A percentile compares a stretch with the other conserved stretches of the same genome.
Conservation (phyloP, 1,140 invertebrate genomes). For the Lordiphosa mommai region DNA sequence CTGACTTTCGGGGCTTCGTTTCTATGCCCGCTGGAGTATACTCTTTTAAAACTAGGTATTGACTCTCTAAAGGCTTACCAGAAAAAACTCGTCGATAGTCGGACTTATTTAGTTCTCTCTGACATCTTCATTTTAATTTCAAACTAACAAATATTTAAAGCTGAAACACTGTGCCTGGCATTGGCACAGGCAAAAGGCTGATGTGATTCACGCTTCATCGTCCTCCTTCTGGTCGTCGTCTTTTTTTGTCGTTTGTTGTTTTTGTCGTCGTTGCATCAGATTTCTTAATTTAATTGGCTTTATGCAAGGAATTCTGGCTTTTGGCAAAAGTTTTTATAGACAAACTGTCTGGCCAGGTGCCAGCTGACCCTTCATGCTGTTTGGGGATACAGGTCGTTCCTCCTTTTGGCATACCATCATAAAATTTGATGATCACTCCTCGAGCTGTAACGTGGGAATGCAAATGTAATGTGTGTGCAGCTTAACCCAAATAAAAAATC, state of each 20-base stretch:
- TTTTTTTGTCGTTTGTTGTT: constrained; percentile 21
- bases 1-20: no score
- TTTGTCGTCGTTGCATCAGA: constrained; percentile 61
- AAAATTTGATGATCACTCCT: not conserved
- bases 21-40: no score
- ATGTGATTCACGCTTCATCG: constrained; percentile 64
- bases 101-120: no score
- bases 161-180: not conserved
- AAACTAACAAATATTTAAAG: no score
- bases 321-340: constrained; percentile 50
- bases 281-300: constrained; percentile 78
- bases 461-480: not conserved
- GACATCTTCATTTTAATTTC: no score
- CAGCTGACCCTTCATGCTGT: constrained; percentile 6
- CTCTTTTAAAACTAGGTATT: no score
- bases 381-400: not conserved
- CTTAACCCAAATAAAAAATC: no score
- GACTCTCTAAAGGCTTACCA: no score
- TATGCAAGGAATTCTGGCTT: constrained; percentile 66
- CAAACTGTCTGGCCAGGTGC: constrained; percentile 64
- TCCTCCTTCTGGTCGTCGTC: constrained; percentile 5
- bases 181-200: constrained; percentile 4
- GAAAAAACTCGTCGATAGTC: no score
- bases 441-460: not conserved
- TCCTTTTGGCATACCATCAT: not conserved